These are phyloP conservation scores for Mantis religiosa DNA, from an alignment of 2,888 invertebrate species.

Conservation along the genomic window DNA sequence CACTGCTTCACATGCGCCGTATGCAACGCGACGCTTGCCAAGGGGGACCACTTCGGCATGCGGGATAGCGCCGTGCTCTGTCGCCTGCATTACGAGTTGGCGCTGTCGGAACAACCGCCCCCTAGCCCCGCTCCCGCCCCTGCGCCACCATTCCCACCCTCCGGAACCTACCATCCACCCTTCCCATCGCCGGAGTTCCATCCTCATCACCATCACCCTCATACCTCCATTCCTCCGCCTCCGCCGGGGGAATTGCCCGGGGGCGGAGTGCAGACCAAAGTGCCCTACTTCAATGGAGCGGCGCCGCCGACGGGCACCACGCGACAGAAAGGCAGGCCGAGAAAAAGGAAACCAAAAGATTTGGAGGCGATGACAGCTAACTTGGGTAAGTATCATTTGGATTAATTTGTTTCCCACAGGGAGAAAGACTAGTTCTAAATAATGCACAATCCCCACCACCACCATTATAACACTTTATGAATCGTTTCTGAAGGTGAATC, in stretches of 20 bases:
- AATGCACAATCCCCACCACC: too few species aligned
- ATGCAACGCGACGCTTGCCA: constrained; percentile 80
- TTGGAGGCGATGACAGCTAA: constrained; percentile 80
- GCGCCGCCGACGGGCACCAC: constrained; percentile 50
- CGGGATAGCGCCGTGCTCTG: constrained; percentile 84
- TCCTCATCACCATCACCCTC: constrained; percentile 39
- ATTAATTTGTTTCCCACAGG: too few species aligned
- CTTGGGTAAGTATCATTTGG: constrained; percentile 61
- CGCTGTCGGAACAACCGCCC: constrained; percentile 35
- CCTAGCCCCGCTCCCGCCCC: constrained; percentile 30
- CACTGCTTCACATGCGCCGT: constrained; percentile 91
- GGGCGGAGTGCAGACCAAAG: constrained; percentile 48
- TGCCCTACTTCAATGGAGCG: constrained; percentile 54
- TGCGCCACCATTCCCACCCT: constrained; percentile 17
- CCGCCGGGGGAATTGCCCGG: constrained; percentile 50
- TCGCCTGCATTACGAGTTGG: constrained; percentile 66
- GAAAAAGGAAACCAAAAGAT: constrained; percentile 90
- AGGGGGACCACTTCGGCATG: constrained; percentile 94
- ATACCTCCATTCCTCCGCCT: constrained; percentile 53
- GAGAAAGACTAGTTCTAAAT: too few species aligned
- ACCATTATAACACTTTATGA: too few species aligned
- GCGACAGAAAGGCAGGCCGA: constrained; percentile 86
- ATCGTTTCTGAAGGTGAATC: too few species aligned
- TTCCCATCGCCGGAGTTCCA: constrained; percentile 51
- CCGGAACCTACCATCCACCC: constrained; percentile 41